These are phyloP conservation scores for Nezara viridula DNA, from an alignment of 2,888 invertebrate genomes.

Conservation along the genomic window DNA sequence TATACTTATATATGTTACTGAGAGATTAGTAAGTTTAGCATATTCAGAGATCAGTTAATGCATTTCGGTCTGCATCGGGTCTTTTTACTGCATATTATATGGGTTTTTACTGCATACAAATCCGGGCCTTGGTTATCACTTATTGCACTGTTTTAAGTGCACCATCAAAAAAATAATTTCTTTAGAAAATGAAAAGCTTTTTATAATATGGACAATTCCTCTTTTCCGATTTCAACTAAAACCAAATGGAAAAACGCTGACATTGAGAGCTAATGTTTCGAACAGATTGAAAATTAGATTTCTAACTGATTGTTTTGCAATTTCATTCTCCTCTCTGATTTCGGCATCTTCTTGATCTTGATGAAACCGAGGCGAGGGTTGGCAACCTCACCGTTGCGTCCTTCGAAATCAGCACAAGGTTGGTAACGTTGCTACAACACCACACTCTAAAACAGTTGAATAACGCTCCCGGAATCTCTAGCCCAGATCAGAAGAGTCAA, in stretches of 20 bases:
- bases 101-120: too few species aligned
- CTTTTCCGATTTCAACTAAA: not conserved
- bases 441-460: not conserved
- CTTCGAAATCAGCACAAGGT: not conserved
- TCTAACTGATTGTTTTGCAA: conserved; percentile 1
- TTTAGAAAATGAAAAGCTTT: too few species aligned
- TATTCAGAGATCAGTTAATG: too few species aligned
- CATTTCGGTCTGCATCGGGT: too few species aligned
- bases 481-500: not conserved
- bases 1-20: too few species aligned
- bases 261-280: not conserved
- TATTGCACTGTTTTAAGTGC: too few species aligned
- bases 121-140: too few species aligned
- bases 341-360: not conserved
- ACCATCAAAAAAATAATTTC: too few species aligned
- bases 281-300: not conserved
- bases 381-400: not conserved
- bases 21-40: too few species aligned
- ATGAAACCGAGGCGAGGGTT: not conserved
- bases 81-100: too few species aligned
- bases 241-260: not conserved
- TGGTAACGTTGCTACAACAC: not conserved
- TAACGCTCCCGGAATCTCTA: not conserved
- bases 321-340: not conserved
- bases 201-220: not conserved